phyloP scores from a whole-genome alignment of 2,797 vertebrate genomes.

The Labroides dimidiatus region DNA sequence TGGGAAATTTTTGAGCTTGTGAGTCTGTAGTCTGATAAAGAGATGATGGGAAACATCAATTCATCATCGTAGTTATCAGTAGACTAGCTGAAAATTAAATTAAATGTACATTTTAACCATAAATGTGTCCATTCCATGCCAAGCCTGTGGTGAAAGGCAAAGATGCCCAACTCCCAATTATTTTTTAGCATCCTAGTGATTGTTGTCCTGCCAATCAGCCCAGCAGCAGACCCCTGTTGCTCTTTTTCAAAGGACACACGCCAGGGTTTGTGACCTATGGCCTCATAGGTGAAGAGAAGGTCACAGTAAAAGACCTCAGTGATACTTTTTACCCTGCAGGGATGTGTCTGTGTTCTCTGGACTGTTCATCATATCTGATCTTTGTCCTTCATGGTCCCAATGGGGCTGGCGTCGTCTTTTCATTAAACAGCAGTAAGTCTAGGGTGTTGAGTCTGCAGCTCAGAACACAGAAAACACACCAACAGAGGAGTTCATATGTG shows the following conservation, averaged over 20 bases:
- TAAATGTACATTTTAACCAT: not conserved
- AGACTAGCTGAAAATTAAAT: too few species aligned
- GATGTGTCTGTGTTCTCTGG: slow-evolving; percentile 20
- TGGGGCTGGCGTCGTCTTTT: slow-evolving; percentile 76
- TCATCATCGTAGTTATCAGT: too few species aligned
- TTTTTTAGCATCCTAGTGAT: slow-evolving; percentile 30
- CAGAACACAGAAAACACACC: not conserved
- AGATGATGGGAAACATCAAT: too few species aligned
- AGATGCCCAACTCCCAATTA: not conserved
- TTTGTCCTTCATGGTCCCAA: slow-evolving; percentile 51
- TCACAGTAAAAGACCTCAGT: slow-evolving; percentile 45
- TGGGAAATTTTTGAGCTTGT: too few species aligned
- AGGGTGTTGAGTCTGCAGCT: slow-evolving; percentile 51
- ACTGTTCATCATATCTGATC: slow-evolving; percentile 3
- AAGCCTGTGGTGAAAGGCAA: slow-evolving; percentile 5
- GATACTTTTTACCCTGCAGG: slow-evolving; percentile 36
- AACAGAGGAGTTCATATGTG: slow-evolving; percentile 20
- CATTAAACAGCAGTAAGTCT: slow-evolving; percentile 79
- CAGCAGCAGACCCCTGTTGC: slow-evolving; percentile 46
- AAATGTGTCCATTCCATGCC: not conserved
- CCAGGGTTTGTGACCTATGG: slow-evolving; percentile 68
- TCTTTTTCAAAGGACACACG: slow-evolving; percentile 69
- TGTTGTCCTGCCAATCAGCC: slow-evolving; percentile 59
- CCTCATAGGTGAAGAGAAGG: slow-evolving; percentile 58
- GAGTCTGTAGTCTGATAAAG: too few species aligned